Conservation (phyloP, 2,888 invertebrate species). For the Amorpha juglandis region DNA sequence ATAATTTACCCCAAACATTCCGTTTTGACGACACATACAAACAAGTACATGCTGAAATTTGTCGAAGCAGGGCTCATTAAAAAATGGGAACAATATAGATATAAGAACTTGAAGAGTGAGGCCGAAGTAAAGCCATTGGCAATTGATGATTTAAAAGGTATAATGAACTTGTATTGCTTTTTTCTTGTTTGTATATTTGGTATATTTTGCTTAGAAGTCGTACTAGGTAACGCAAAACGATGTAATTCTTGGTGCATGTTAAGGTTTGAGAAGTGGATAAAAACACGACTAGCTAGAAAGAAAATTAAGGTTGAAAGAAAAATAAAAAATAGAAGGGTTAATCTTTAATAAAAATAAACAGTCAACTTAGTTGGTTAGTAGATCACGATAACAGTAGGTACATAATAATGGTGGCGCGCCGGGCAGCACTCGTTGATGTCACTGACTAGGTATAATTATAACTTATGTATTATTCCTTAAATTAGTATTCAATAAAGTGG, state of each 20-base stretch:
- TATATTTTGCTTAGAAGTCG: slow-evolving; percentile 61
- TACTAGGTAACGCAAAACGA: slow-evolving; percentile 38
- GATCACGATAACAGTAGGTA: too few relatives aligned
- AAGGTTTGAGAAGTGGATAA: slow-evolving; percentile 25
- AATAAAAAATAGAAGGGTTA: neutral
- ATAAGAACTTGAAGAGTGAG: slow-evolving; percentile 65
- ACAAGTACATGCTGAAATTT: slow-evolving; percentile 59
- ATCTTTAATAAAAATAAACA: neutral
- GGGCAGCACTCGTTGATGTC: too few relatives aligned
- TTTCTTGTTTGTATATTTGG: slow-evolving; percentile 46
- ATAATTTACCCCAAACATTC: slow-evolving; percentile 66
- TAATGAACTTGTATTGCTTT: slow-evolving; percentile 60
- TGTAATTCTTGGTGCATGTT: slow-evolving; percentile 21
- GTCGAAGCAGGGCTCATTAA: slow-evolving; percentile 71
- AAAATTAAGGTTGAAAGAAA: neutral
- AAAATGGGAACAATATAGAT: slow-evolving; percentile 76
- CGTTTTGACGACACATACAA: slow-evolving; percentile 58
- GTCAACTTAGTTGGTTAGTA: too few relatives aligned
- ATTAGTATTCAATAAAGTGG: too few relatives aligned
- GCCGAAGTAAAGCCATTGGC: slow-evolving; percentile 58
- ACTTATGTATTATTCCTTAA: too few relatives aligned
- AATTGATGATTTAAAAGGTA: slow-evolving; percentile 60
- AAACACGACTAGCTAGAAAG: slow-evolving; percentile 15
- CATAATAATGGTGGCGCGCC: too few relatives aligned
- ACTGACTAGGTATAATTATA: too few relatives aligned